Base-by-base conservation (phyloP, 2,113 vertebrate genomes). In the Reinhardtius hippoglossoides region DNA sequence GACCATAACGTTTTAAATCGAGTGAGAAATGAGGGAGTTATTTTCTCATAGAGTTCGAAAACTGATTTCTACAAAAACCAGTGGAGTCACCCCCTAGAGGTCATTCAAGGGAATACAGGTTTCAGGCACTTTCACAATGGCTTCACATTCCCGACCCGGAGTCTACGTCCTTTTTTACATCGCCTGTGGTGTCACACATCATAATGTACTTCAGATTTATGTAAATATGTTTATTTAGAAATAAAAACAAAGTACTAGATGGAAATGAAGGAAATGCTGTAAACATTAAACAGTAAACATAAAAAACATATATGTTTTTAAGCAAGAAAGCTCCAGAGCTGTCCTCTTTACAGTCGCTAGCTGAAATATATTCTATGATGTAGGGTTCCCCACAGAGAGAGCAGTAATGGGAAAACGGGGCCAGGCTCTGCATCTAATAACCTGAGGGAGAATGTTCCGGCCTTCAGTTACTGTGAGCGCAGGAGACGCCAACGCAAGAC, bases 321-420 rank as follows among this genome's bases (percentile, higher is more conserved):
- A 50, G 37, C 2, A 9, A 63, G 27, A 16, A 59, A 21, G 26
- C 67, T 55, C 44, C 44, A 48, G 15, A 18, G 44, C 14, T 4
- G 42, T 70, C 78, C 69, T 70, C 40, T 66, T 74, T 59, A 67
- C 50, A 71, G 64, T 9, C 3, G 6, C 66, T 13, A 20, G 16
- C 58, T 72, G 71, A 69, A 56, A 82, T 24, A 67, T 68, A 67
- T 42, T 62, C 54, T 8, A 23, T 56, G 68, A 72, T 61, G 71
- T 60, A 15, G 48, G 6, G 9, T 31, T 67, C 27, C 67, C 24
- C 35, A 69, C 46, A 71, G 74, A 70, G 26, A 57, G 35, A 26
- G 58, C 15, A 60, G 50, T 48, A 6, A 31, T 3, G 31, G 9
- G 10, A 7, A 14, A 65, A 55, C 37, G n/a, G 18, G 35, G 18